Evolutionary conservation across 2,797 vertebrate species (phyloP).

Genomic region (Argya squamiceps): DNA sequence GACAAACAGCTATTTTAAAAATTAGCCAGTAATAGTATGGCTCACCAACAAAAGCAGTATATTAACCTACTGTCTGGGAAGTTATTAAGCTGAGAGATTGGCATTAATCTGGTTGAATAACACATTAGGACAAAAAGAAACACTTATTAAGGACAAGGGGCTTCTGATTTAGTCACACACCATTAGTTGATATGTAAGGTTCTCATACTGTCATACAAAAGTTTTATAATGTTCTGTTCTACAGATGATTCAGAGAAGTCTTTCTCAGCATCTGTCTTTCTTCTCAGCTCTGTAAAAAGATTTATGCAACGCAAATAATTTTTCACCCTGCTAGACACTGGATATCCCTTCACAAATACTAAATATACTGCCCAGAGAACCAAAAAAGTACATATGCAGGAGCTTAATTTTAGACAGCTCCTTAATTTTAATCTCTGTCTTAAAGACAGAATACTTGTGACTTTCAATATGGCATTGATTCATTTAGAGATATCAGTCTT

Average conservation of each 20-base stretch:
- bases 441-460: not conserved
- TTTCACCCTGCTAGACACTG: not conserved
- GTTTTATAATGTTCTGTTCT: not conserved
- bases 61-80: conserved; percentile 10
- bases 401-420: not conserved
- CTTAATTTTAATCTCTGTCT: not conserved
- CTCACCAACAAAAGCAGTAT: conserved; percentile 37
- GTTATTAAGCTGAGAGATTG: not conserved
- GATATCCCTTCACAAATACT: not conserved
- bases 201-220: not conserved
- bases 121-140: not conserved
- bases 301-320: not conserved
- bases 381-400: not conserved
- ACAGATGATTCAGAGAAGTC: not conserved
- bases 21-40: conserved; percentile 25
- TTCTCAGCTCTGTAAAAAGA: not conserved
- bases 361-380: not conserved
- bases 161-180: not conserved
- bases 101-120: not conserved
- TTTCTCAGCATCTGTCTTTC: not conserved
- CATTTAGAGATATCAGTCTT: not conserved
- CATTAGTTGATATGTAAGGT: not conserved
- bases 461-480: not conserved
- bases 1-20: conserved; percentile 56
- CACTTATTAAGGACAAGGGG: not conserved